These are phyloP conservation scores for Sycophaga agraensis DNA, from an alignment of 1,140 invertebrate species.

Conservation along the genomic window DNA sequence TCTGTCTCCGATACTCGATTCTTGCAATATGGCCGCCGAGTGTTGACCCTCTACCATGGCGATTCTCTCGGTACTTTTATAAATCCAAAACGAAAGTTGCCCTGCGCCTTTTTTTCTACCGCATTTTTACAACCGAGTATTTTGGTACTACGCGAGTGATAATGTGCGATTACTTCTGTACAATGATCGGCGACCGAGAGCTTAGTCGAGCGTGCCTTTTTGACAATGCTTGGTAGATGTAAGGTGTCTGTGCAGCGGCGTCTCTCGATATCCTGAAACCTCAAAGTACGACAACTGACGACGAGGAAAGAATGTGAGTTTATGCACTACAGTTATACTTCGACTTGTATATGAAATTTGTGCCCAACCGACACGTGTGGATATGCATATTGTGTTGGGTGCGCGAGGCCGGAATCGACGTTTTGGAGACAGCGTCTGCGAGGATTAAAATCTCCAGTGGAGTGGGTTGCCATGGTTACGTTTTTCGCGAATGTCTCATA, in stretches of 20 bases:
- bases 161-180: no score
- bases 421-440: background rate
- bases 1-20: conserved; percentile 1
- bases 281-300: no score
- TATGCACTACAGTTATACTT: no score
- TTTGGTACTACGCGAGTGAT: no score
- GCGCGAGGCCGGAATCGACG: no score
- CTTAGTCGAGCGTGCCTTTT: conserved; percentile 18
- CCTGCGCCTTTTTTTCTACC: background rate
- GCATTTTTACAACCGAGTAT: background rate
- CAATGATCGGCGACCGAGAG: conserved; percentile 6
- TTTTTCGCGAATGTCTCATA: conserved; percentile 12
- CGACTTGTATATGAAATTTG: no score
- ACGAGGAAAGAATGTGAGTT: no score
- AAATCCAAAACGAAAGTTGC: conserved; percentile 30
- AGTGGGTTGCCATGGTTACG: conserved; percentile 28
- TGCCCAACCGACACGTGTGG: background rate
- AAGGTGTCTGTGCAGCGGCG: no score
- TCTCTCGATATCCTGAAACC: no score
- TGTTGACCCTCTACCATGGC: conserved; percentile 48
- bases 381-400: no score
- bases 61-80: conserved; percentile 47
- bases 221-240: no score
- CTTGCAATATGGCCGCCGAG: conserved; percentile 49
- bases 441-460: background rate